Percentiles rank a stretch among this genome's conserved stretches.
phyloP scores from a whole-genome alignment of 1,140 invertebrate species.

The Penaeus vannamei region DNA sequence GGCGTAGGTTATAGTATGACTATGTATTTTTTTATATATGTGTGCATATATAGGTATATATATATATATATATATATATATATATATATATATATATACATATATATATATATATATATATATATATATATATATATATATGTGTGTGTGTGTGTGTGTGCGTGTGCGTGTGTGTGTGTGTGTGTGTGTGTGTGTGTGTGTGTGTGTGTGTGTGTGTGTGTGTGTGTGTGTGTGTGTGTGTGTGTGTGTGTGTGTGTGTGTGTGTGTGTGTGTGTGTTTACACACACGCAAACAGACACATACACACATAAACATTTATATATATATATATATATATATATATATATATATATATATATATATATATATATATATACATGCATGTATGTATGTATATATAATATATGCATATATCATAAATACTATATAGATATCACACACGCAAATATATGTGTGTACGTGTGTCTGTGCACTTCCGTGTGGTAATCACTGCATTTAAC shows the following conservation, averaged over 20 bases:
- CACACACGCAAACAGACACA: too few species aligned
- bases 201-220: neutral
- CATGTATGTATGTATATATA: neutral
- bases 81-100: neutral
- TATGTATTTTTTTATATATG: too few species aligned
- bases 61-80: neutral
- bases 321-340: conserved; percentile 21
- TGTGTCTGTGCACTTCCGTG: neutral
- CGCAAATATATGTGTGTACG: neutral
- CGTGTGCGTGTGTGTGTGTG: too few species aligned
- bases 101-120: neutral
- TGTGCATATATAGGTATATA: neutral
- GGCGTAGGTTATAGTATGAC: too few species aligned
- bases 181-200: too few species aligned
- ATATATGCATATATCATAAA: too few species aligned
- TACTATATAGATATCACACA: too few species aligned
- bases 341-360: conserved; percentile 18
- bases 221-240: neutral
- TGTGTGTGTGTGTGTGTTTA: too few species aligned
- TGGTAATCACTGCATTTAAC: neutral
- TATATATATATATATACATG: neutral
- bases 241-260: too few species aligned
- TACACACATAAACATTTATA: conserved; percentile 9
- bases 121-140: neutral
- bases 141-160: too few species aligned